Conservation (phyloP, 2,113 vertebrate species). For the Sinocyclocheilus rhinocerous region DNA sequence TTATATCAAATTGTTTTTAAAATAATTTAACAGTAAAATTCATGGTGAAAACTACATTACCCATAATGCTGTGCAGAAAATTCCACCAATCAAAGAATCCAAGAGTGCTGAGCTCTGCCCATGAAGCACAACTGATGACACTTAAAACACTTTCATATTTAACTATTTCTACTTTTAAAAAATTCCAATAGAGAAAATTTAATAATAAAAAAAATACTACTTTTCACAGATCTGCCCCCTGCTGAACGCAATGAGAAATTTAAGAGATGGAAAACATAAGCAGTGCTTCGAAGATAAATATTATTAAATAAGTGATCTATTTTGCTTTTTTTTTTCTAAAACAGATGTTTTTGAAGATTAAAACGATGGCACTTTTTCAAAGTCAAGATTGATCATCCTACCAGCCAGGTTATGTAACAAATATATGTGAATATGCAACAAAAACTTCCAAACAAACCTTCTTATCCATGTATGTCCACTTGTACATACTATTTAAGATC, state of each 20-base stretch:
- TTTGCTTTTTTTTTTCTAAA: neutral
- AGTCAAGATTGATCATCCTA: neutral
- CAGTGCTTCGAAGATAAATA: neutral
- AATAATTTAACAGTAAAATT: neutral
- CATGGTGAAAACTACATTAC: neutral
- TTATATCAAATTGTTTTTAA: neutral
- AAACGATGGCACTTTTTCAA: neutral
- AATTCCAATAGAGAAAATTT: too few relatives aligned
- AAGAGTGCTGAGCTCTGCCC: neutral
- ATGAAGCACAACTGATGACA: neutral
- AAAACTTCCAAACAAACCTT: neutral
- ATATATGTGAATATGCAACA: too few relatives aligned
- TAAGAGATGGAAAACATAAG: neutral
- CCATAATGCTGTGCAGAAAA: neutral
- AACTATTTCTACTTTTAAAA: too few relatives aligned
- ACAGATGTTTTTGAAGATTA: neutral
- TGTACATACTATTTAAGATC: neutral
- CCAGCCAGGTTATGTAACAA: neutral
- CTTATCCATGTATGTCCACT: neutral
- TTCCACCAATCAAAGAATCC: neutral
- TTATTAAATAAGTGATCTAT: neutral
- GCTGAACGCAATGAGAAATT: neutral
- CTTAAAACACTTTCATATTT: too few relatives aligned
- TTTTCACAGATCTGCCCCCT: slow-evolving; percentile 11
- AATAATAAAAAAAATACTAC: too few relatives aligned